Conservation (phyloP, 2,888 invertebrate genomes). For the Agonopterix arenella region DNA sequence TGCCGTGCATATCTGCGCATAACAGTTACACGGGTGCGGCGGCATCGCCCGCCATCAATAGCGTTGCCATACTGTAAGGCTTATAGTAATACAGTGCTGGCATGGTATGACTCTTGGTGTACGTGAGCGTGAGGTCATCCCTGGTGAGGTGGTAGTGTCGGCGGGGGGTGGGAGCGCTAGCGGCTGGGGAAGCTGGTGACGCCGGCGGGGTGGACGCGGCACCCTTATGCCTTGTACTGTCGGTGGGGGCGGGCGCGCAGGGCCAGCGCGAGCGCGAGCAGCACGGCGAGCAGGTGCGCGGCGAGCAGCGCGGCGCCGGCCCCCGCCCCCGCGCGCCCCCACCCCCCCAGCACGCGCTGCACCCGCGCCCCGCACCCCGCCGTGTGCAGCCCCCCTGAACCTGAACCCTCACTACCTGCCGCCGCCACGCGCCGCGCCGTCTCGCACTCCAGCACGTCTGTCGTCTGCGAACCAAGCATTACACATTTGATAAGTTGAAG, state of each 20-base stretch:
- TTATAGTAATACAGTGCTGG: too few relatives aligned
- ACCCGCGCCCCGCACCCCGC: slow-evolving; percentile 44
- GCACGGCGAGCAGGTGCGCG: slow-evolving; percentile 49
- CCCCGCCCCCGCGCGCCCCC: slow-evolving; percentile 40
- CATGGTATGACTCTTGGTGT: too few relatives aligned
- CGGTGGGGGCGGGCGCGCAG: slow-evolving; percentile 43
- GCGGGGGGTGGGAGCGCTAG: too few relatives aligned
- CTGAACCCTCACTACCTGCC: slow-evolving; percentile 27
- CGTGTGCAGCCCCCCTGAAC: slow-evolving; percentile 32
- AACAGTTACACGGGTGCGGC: too few relatives aligned
- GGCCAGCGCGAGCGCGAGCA: slow-evolving; percentile 55
- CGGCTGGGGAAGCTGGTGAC: slow-evolving; percentile 1
- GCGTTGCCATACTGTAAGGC: too few relatives aligned
- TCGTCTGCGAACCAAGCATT: slow-evolving; percentile 7
- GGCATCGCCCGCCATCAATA: too few relatives aligned
- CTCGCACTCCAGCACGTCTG: slow-evolving; percentile 22
- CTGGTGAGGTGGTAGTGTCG: slow-evolving; percentile 2
- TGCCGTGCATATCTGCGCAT: too few relatives aligned
- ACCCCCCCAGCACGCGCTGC: slow-evolving; percentile 31
- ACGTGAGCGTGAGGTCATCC: neutral
- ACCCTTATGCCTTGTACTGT: slow-evolving; percentile 47
- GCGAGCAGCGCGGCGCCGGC: slow-evolving; percentile 45
- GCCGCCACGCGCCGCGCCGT: slow-evolving; percentile 37
- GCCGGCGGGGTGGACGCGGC: neutral
- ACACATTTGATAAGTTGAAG: too few relatives aligned